Conservation (phyloP, 2,797 vertebrate species). For the Pseudomugil tenellus region DNA sequence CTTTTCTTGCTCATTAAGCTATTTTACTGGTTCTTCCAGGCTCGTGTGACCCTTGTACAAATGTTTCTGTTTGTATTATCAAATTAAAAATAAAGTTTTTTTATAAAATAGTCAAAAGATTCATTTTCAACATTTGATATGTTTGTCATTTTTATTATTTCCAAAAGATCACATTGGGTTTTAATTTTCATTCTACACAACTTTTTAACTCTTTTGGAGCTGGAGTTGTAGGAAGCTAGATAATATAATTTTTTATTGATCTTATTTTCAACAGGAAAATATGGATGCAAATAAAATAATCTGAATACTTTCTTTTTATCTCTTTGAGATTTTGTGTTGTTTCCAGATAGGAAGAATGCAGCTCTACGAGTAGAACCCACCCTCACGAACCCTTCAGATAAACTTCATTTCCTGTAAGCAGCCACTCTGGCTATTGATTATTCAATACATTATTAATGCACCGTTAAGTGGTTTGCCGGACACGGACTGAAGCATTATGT, state of each 20-base stretch:
- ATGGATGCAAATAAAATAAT: neutral
- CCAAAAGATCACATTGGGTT: too few species aligned
- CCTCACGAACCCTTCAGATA: neutral
- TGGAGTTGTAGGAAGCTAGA: too few species aligned
- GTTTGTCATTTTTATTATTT: too few species aligned
- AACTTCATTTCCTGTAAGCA: slow-evolving; percentile 56
- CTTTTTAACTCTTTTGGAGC: too few species aligned
- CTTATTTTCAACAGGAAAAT: neutral
- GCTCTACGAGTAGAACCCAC: slow-evolving; percentile 14
- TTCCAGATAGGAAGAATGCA: slow-evolving; percentile 46
- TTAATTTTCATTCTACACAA: too few species aligned
- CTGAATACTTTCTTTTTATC: neutral
- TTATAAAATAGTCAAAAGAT: too few species aligned
- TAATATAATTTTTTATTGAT: too few species aligned
- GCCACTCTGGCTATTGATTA: slow-evolving; percentile 46
- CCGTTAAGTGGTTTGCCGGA: slow-evolving; percentile 50
- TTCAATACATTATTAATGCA: slow-evolving; percentile 69
- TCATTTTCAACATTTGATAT: too few species aligned
- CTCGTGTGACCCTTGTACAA: neutral
- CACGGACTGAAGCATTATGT: slow-evolving; percentile 19
- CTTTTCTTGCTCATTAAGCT: neutral
- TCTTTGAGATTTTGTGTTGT: slow-evolving; percentile 19
- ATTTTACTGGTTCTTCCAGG: neutral
- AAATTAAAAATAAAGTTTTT: too few species aligned
- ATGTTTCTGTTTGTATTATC: neutral